Base-by-base conservation (phyloP, 2,797 vertebrate species). In the Halcyon smyrnensis region DNA sequence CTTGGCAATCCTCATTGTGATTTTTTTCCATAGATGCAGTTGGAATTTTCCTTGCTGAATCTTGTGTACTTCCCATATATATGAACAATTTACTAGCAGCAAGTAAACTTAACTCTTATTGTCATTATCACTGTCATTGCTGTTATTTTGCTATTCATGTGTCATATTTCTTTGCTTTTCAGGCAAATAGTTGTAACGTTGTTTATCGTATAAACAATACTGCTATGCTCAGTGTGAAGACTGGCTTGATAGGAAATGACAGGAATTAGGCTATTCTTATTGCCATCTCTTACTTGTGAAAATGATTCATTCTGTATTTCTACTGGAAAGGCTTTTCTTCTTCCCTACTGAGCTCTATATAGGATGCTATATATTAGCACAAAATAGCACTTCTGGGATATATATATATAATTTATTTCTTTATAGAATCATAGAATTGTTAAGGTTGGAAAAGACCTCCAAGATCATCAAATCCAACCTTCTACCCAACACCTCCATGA, bases 321-420 rank as follows among this genome's bases (percentile, higher is more conserved):
- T 84, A 8, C 24, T 24, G 36, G 5, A 10, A 93, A 20, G 18
- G 27, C 34, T 89, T 64, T 82, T 71, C 64, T 75, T 71, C 54
- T n/a, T 60, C 59, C 43, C 46, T 59, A 59, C 27, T 79, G 41
- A 89, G n/a, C 12, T 91, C 48, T 71, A 23, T 27, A 18, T 39
- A 68, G 74, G n/a, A 91, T 71, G 27, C 36, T 63, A 53, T 78
- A 59, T 60, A 78, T 91, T 83, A 87, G 46, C 60, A 84, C 54
- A 36, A 64, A 79, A 68, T 48, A 90, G 60, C 32, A 87, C 51
- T 89, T 94, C 39, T 87, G 87, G 51, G 70, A 90, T 84, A 84
- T 50, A 50, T 27, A 45, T 45, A 53, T 6, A 89, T 46, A 34
- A 87, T 94, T 89, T 84, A 81, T 91, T 91, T 84, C 45, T 75